A percentile compares a stretch with the other conserved stretches of the same genome.
These are phyloP conservation scores for Zonitis immaculata DNA, from an alignment of 2,888 invertebrate genomes.

Conservation along the genomic window DNA sequence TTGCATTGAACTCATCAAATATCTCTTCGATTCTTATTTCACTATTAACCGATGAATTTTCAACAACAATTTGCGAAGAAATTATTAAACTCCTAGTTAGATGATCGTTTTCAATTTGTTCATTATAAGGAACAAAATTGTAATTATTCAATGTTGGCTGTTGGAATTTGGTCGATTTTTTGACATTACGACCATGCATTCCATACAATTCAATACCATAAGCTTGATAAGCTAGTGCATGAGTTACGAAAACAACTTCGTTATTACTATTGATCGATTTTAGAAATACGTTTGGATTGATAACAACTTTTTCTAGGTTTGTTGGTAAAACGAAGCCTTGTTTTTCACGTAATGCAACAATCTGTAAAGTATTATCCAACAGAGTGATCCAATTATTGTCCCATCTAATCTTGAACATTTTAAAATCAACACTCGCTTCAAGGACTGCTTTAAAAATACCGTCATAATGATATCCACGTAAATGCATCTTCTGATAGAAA, in stretches of 20 bases:
- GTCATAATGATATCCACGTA: constrained; percentile 55
- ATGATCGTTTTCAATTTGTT: constrained; percentile 4
- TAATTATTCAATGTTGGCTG: constrained; percentile 69
- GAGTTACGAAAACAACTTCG: neutral
- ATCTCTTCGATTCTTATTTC: neutral
- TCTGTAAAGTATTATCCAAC: constrained; percentile 66
- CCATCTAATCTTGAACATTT: constrained; percentile 51
- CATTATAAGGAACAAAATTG: constrained; percentile 56
- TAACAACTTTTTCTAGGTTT: constrained; percentile 49
- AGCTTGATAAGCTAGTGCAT: constrained; percentile 42
- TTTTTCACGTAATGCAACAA: constrained; percentile 52
- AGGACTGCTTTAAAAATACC: constrained; percentile 52
- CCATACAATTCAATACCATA: constrained; percentile 74
- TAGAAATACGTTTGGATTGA: constrained; percentile 46
- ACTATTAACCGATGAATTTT: constrained; percentile 7
- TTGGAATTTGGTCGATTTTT: constrained; percentile 57
- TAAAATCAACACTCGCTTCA: constrained; percentile 47
- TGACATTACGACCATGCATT: constrained; percentile 67
- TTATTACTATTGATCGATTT: constrained; percentile 6
- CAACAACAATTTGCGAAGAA: constrained; percentile 16
- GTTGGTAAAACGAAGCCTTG: constrained; percentile 63
- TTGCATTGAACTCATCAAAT: too few relatives aligned
- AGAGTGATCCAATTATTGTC: constrained; percentile 63
- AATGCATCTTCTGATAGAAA: constrained; percentile 49
- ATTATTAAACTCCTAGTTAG: constrained; percentile 5